These are phyloP conservation scores for Euproctis similis DNA, from an alignment of 2,888 invertebrate species.

Conservation along the genomic window DNA sequence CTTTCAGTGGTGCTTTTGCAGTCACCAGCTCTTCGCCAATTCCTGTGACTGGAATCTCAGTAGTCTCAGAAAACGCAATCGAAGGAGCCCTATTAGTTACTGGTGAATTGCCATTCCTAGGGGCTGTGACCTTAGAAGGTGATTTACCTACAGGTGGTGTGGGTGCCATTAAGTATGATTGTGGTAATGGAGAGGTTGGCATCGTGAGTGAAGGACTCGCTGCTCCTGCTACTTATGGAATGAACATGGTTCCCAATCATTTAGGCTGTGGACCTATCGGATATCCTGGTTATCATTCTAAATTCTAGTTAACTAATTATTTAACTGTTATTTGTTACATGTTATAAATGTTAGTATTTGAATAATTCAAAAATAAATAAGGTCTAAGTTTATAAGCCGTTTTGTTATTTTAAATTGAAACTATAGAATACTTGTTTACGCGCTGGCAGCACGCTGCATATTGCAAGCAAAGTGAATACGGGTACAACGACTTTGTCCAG, in stretches of 20 bases:
- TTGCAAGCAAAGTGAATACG: too few relatives aligned
- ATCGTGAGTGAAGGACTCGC: constrained; percentile 16
- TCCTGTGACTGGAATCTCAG: constrained; percentile 32
- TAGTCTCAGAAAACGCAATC: constrained; percentile 39
- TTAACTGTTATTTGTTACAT: too few relatives aligned
- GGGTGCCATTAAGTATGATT: constrained; percentile 30
- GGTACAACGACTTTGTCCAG: too few relatives aligned
- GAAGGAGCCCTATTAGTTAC: constrained; percentile 27
- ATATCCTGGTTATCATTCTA: constrained; percentile 1
- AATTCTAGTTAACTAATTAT: constrained; percentile 1
- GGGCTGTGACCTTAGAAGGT: constrained; percentile 35
- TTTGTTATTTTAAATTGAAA: too few relatives aligned
- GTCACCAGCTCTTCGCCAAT: constrained; percentile 32
- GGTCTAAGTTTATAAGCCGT: not conserved
- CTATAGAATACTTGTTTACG: too few relatives aligned
- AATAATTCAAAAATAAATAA: not conserved
- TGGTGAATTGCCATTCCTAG: constrained; percentile 36
- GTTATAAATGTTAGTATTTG: not conserved
- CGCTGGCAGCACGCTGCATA: too few relatives aligned
- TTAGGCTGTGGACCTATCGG: constrained; percentile 3
- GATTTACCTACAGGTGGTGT: constrained; percentile 28
- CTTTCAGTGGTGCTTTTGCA: constrained; percentile 22
- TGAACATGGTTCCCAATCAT: constrained; percentile 1
- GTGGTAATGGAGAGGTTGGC: constrained; percentile 12
- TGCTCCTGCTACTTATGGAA: constrained; percentile 2